Base-by-base conservation (phyloP, 2,888 invertebrate genomes). In the Ypsolopha sequella region DNA sequence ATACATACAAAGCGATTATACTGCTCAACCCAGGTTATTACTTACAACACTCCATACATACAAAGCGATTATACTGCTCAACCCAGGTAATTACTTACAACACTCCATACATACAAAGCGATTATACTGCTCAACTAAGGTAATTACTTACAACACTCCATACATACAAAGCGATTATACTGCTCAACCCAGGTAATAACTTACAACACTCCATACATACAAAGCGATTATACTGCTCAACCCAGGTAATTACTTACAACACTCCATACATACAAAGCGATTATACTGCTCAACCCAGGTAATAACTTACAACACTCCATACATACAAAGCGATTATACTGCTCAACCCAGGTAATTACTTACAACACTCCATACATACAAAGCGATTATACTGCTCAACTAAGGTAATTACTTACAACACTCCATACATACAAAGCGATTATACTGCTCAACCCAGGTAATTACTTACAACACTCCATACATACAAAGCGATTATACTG, bases 41-140 rank as follows among this genome's bases (percentile, higher is more conserved):
- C n/a, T 10, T 33, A 43, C 43, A 11, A 24, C 24, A 24, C 4
- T 24, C n/a, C n/a, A n/a, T n/a, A n/a, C n/a, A n/a, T n/a, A n/a
- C 57, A 91, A 97, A 70, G 94, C 97, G 55, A 96, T 99, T 69
- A 94, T 99, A 61, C 91, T 99, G 51, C 98, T 95, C 80, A 99
- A 99, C 88, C 97, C 98, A 64, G 95, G 95, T 95, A 51, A 44
- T 13, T 36, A 46, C n/a, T 10, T 33, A 43, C 43, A 11, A 24
- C 24, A 24, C 4, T 24, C n/a, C n/a, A n/a, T n/a, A n/a, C n/a
- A n/a, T n/a, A n/a, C 57, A 91, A 97, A 70, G 94, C 97, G 55
- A 96, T 99, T 69, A 94, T 99, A 61, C 91, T 99, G 51, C 98
- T 95, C 80, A 99, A 99, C 88, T 97, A 98, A 64, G 95, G 95